Base-by-base conservation (phyloP, 1,140 invertebrate species). In the Probaryconus sp. region DNA sequence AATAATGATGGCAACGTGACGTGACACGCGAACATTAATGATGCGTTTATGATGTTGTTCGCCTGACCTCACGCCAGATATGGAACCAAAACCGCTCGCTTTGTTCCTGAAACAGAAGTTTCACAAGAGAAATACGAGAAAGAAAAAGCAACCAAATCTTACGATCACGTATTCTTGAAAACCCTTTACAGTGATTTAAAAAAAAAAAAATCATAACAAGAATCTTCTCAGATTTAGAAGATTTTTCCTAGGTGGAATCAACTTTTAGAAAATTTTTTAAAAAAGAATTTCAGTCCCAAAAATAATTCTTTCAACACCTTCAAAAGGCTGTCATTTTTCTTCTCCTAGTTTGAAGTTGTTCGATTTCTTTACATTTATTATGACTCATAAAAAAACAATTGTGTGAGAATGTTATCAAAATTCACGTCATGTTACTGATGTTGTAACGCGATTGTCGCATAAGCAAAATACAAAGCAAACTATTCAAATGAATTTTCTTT, bases 31-130 rank as follows among this genome's bases (percentile, higher is more conserved):
- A 30, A 31, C 45, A 31, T 43, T 40, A 53, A 43, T 21, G 45
- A 63, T 56, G 30, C 50, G 30, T 64, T 53, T 61, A 55, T 37
- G 26, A 64, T 20, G 63, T 42, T 65, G 47, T 13, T 48, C 50
- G 20, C 42, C 53, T 67, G 77, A 79, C 48, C 58, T 61, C 42
- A 48, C 58, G 28, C 50, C 28, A 64, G 51, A 42, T 35, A 60
- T 61, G 56, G 26, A 24, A 42, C 20, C 55, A 33, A 33, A 42
- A 75, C 40, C 61, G 45, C 37, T 35, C 42, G 48, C 63, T 77
- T 73, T 72, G 76, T 73, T 56, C n/a, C 50, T 40, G 58, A 67
- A 64, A 51, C 43, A 61, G 48, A 71, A 76, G n/a, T n/a, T n/a
- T n/a, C n/a, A n/a, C n/a, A n/a, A n/a, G n/a, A n/a, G n/a, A n/a